These are phyloP conservation scores for Girardinichthys multiradiatus DNA, from an alignment of 2,113 vertebrate genomes.

Conservation along the genomic window DNA sequence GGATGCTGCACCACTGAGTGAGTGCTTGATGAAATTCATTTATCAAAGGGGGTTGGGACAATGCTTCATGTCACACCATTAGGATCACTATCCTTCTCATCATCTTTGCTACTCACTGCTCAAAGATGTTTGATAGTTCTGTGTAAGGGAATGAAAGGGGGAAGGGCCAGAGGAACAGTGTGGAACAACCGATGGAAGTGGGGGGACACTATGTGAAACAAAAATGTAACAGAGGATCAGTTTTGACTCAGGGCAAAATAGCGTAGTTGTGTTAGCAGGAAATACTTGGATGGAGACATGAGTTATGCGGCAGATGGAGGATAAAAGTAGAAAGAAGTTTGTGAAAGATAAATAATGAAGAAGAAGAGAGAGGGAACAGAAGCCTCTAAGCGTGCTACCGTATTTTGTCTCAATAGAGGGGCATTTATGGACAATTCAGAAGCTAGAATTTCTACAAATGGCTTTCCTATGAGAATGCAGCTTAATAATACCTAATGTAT, in stretches of 20 bases:
- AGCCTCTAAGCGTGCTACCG: constrained; percentile 11
- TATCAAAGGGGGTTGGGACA: constrained; percentile 60
- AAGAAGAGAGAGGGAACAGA: constrained; percentile 3
- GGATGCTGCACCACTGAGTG: constrained; percentile 61
- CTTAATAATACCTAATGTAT: constrained; percentile 30
- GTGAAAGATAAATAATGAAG: constrained; percentile 30
- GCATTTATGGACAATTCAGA: constrained; percentile 17
- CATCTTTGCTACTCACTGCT: constrained; percentile 61
- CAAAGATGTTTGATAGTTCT: constrained; percentile 56
- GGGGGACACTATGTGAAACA: constrained; percentile 50
- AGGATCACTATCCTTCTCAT: constrained; percentile 65
- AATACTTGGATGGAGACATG: constrained; percentile 3
- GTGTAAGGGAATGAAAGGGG: constrained; percentile 11
- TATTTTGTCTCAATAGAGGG: constrained; percentile 24
- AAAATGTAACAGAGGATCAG: constrained; percentile 34
- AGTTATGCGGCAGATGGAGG: constrained; percentile 47
- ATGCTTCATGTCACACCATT: constrained; percentile 61
- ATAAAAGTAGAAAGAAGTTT: constrained; percentile 42
- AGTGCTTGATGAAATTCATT: constrained; percentile 61
- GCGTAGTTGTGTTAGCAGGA: constrained; percentile 48
- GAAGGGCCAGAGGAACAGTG: constrained; percentile 9
- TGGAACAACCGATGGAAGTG: not conserved
- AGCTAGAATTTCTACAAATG: constrained; percentile 21
- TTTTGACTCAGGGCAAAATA: constrained; percentile 42
- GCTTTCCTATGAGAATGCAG: constrained; percentile 21